A percentile compares a stretch with the other conserved stretches of the same genome.
Evolutionary conservation across 2,113 vertebrate genomes (phyloP).

Genomic region (Proteles cristata): DNA sequence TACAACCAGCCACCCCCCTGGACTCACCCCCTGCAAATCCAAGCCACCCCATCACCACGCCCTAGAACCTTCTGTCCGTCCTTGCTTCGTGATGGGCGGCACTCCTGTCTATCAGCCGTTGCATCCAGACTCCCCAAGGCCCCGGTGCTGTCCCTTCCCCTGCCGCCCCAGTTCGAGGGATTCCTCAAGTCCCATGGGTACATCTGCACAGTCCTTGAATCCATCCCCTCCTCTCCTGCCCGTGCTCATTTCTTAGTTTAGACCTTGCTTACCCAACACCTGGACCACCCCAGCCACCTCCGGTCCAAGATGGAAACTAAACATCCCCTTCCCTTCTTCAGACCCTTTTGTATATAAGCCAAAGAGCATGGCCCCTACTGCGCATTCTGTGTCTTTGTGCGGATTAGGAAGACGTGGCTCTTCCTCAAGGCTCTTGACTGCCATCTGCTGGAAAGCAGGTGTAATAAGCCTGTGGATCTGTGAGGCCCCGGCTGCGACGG

Average conservation of each 20-base stretch:
- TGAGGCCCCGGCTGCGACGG: not conserved
- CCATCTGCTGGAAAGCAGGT: constrained; percentile 64
- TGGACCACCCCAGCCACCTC: not conserved
- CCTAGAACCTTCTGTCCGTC: not conserved
- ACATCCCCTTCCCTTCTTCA: not conserved
- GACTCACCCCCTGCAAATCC: not conserved
- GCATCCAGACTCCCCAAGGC: not conserved
- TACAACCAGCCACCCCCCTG: not conserved
- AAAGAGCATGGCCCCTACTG: not conserved
- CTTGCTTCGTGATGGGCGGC: not conserved
- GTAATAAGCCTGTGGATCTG: not conserved
- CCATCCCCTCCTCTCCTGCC: not conserved
- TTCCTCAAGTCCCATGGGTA: not conserved
- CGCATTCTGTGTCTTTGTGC: not conserved
- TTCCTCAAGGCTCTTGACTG: constrained; percentile 50
- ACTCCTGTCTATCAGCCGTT: not conserved
- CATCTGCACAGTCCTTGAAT: not conserved
- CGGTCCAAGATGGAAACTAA: not conserved
- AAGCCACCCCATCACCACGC: not conserved
- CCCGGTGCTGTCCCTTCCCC: not conserved
- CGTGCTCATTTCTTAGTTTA: not conserved
- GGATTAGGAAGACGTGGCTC: not conserved
- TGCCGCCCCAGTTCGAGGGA: not conserved
- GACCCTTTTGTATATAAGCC: constrained; percentile 34
- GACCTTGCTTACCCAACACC: not conserved